A percentile compares a stretch with the other conserved stretches of the same genome.
Conservation (phyloP, 2,797 vertebrate genomes). For the Fistularia commersonii region DNA sequence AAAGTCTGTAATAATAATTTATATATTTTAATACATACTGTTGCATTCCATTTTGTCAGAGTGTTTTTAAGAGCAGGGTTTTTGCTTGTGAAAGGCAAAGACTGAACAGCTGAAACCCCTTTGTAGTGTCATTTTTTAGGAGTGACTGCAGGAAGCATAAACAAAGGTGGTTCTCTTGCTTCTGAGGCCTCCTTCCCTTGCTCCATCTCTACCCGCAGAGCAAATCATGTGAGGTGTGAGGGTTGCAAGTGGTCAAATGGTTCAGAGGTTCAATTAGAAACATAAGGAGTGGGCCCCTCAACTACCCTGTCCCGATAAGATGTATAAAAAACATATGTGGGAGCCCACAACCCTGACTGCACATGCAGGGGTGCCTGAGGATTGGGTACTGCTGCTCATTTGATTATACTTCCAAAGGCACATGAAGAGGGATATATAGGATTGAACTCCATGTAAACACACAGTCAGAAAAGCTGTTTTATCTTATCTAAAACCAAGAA, state of each 20-base stretch:
- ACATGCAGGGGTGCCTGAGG: constrained; percentile 54
- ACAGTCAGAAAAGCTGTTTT: no score
- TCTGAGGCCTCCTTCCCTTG: constrained; percentile 28
- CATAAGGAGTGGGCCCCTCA: constrained; percentile 49
- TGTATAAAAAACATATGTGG: constrained; percentile 69
- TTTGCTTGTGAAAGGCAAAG: constrained; percentile 52
- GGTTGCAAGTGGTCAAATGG: constrained; percentile 44
- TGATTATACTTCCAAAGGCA: constrained; percentile 53
- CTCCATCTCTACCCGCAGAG: constrained; percentile 26
- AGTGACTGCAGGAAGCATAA: constrained; percentile 22
- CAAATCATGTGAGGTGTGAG: constrained; percentile 61
- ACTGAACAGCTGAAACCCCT: constrained; percentile 29
- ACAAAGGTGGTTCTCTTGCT: constrained; percentile 53
- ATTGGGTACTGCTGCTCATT: constrained; percentile 52
- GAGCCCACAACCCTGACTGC: constrained; percentile 33
- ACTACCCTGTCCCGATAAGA: constrained; percentile 61
- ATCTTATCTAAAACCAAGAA: background rate
- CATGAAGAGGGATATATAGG: background rate
- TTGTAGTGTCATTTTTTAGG: constrained; percentile 20
- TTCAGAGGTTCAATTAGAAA: constrained; percentile 59
- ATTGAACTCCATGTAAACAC: no score
- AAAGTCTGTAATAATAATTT: constrained; percentile 79
- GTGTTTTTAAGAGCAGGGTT: constrained; percentile 46
- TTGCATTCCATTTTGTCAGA: constrained; percentile 54
- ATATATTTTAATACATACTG: constrained; percentile 65